Base-by-base conservation (phyloP, 2,888 invertebrate genomes). In the Volucella inflata region DNA sequence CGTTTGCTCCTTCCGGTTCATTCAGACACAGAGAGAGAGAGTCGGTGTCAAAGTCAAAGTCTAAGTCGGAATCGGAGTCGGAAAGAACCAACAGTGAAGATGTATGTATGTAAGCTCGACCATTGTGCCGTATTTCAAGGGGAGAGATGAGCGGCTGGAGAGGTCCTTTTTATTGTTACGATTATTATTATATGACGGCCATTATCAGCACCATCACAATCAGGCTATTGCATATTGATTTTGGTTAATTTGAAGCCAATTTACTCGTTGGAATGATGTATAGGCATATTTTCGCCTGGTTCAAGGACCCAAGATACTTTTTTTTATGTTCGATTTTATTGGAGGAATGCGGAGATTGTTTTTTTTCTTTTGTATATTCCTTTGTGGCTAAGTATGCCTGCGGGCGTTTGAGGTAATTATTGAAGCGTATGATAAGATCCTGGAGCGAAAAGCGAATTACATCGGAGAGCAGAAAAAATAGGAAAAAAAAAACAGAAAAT, bases 191-290 rank as follows among this genome's bases (percentile, higher is more conserved):
- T 64, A 57, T 70, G 70, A 57, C 50, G 64, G 64, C 16, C 55
- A 64, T 70, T 78, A 78, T 71, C 70, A 71, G 46, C 70, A 50
- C 55, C 70, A 78, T 78, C 78, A 70, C 50, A 62, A 78, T 78
- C 70, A 71, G 62, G 70, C 62, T 55, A 70, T 64, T 78, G 64
- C 70, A 77, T 77, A 71, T 78, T 78, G 78, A 78, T 70, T 77
- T 55, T 62, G 70, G 62, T 77, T 77, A 70, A 77, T 64, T 70
- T 64, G 50, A 57, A 48, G 48, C 40, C 55, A 78, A 62, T 64
- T 70, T 71, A 70, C 50, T 57, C 40, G 40, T 6, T 16, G n/a
- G 30, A 65, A 57, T 75, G 65, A 57, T 65, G 75, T 65, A 65
- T 53, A 21, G 55, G 62, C 77, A 55, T 77, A 68, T 70, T 68